Percentiles rank a stretch among this genome's conserved stretches.
These are phyloP conservation scores for Lepidotrigona ventralis DNA, from an alignment of 1,140 invertebrate genomes.

Conservation along the genomic window DNA sequence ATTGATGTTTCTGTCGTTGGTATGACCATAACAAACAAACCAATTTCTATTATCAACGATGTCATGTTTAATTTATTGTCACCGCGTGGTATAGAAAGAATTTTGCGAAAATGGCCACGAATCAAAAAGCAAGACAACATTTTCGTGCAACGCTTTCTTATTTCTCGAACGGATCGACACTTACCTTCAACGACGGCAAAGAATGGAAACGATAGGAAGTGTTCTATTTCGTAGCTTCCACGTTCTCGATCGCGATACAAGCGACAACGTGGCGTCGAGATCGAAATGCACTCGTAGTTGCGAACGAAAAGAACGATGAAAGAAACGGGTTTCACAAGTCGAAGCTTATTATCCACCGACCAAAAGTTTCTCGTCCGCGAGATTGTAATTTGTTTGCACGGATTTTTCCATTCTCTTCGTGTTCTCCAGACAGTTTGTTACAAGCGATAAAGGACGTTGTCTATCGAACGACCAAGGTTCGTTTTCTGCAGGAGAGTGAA, in stretches of 20 bases:
- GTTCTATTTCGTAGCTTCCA: slow-evolving; percentile 3
- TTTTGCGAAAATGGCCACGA: not conserved
- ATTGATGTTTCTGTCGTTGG: not conserved
- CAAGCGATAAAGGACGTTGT: not conserved
- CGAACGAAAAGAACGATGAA: not conserved
- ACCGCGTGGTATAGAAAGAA: not conserved
- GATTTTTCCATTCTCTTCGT: not conserved
- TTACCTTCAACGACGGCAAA: not conserved
- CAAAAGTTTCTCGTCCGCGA: not conserved
- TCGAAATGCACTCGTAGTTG: not conserved
- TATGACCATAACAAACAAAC: not conserved
- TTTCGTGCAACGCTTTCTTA: not conserved
- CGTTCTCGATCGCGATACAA: not conserved
- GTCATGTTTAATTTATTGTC: no score
- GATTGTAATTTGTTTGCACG: not conserved
- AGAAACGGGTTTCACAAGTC: no score
- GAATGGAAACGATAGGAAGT: not conserved
- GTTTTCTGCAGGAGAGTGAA: not conserved
- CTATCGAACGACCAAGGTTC: not conserved
- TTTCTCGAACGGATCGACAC: not conserved
- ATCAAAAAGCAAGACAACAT: not conserved
- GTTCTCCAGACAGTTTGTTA: not conserved
- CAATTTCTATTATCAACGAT: no score
- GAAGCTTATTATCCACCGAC: no score
- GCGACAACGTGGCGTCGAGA: not conserved